Evolutionary conservation across 2,888 invertebrate genomes (phyloP), one percentile per base, ranked within the genome.

Genomic region (Monopis laevigella): DNA sequence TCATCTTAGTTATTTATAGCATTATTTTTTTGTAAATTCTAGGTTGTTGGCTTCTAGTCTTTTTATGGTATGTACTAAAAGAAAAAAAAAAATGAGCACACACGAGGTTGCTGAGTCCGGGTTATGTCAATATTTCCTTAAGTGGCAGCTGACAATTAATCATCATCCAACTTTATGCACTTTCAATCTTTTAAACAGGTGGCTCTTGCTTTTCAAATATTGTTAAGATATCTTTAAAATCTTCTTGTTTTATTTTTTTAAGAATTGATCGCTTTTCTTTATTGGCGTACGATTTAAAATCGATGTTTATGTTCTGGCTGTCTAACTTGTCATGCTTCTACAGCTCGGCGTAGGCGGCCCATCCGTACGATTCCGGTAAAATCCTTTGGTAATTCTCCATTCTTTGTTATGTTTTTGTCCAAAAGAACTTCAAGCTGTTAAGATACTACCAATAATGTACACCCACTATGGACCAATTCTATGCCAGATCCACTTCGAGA

Each of bases 301-400:
- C 24, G 24, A 24, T 24, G 24, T 24, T 24, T 24, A 24, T 24
- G 10, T 24, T 7, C 24, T 53, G 46, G 52, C 50, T 53, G 57
- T 51, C 54, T 54, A 51, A 45, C 54, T 54, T 54, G 61, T 64
- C 65, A 64, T 63, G 65, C 67, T 65, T 32, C 34, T 4, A 27
- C 24, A 56, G 51, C 50, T 60, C 61, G 62, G 64, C 65, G 78
- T 78, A 71, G 77, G 75, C 72, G 78, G 71, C 62, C 62, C 57
- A 55, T 57, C 60, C 65, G 65, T 62, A 64, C 6, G 10, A 6
- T 7, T 24, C 10, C n/a, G n/a, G 24, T 24, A 24, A 24, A 7
- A 24, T 24, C 6, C 10, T 24, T 10, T 24, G 6, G 6, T 6
- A 24, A 10, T 7, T 24, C 6, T 24, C 53, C 48, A 52, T 59